Conservation (phyloP, 2,797 vertebrate species). For the Poecilia picta region DNA sequence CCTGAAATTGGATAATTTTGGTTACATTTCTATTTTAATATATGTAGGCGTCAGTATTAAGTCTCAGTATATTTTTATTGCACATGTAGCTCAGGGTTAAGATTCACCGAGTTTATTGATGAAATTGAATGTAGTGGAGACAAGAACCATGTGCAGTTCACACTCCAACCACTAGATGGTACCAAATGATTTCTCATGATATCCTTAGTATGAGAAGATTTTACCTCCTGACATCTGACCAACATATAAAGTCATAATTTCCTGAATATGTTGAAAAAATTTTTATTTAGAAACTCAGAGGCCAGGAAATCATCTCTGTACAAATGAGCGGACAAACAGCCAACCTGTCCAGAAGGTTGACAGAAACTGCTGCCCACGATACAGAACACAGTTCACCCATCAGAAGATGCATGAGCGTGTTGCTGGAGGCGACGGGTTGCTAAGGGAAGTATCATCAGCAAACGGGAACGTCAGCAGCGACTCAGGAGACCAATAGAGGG, state of each 20-base stretch:
- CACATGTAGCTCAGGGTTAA: background rate
- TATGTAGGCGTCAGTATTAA: background rate
- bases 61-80: background rate
- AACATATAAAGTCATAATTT: background rate
- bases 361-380: background rate
- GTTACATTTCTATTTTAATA: background rate
- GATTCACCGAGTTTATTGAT: background rate
- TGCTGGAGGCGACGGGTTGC: conserved; percentile 41
- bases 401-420: background rate
- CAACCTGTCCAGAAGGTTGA: background rate
- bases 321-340: background rate
- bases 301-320: background rate
- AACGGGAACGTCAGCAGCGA: background rate
- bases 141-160: background rate
- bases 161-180: background rate
- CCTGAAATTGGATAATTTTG: background rate
- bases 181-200: background rate
- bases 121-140: background rate
- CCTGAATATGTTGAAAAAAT: conserved; percentile 21
- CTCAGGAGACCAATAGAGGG: background rate
- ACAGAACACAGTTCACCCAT: background rate
- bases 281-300: conserved; percentile 38
- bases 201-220: background rate
- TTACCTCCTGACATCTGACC: background rate
- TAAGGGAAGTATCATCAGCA: conserved; percentile 18